Evolutionary conservation across 2,888 invertebrate genomes (phyloP).

Genomic region (Thera obeliscata): DNA sequence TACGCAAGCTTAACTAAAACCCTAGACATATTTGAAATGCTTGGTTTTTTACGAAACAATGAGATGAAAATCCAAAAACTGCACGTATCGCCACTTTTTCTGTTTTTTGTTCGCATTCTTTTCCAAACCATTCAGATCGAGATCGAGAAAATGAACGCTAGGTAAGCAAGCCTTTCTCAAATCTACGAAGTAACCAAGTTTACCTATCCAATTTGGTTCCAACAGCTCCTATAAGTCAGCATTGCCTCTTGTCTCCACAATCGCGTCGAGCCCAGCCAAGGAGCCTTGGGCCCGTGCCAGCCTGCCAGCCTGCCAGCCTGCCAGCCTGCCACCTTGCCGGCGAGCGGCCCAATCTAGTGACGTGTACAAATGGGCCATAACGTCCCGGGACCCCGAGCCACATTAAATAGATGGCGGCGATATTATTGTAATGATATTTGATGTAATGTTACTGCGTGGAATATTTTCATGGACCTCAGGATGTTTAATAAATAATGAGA

Average conservation of each 20-base stretch:
- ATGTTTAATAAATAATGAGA: no score
- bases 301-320: no score
- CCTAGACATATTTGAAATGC: not conserved
- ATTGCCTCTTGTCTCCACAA: constrained; percentile 19
- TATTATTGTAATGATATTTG: constrained; percentile 12
- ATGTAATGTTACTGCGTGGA: not conserved
- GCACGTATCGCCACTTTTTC: no score
- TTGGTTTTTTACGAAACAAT: no score
- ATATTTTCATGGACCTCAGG: not conserved
- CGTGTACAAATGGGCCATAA: constrained; percentile 21
- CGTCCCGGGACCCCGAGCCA: constrained; percentile 4
- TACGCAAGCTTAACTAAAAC: not conserved
- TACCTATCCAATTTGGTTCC: constrained; percentile 18
- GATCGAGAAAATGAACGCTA: not conserved
- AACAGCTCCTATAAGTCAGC: constrained; percentile 18
- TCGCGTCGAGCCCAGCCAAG: constrained; percentile 12
- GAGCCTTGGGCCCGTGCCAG: constrained; percentile 26
- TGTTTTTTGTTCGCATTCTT: no score
- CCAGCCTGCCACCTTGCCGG: not conserved
- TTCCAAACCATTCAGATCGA: no score
- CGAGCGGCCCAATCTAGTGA: constrained; percentile 16
- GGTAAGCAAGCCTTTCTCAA: not conserved
- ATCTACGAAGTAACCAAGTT: not conserved
- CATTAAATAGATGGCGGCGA: not conserved
- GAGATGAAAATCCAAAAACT: no score